phyloP scores from a whole-genome alignment of 2,797 vertebrate genomes.

The Tenualosa ilisha region DNA sequence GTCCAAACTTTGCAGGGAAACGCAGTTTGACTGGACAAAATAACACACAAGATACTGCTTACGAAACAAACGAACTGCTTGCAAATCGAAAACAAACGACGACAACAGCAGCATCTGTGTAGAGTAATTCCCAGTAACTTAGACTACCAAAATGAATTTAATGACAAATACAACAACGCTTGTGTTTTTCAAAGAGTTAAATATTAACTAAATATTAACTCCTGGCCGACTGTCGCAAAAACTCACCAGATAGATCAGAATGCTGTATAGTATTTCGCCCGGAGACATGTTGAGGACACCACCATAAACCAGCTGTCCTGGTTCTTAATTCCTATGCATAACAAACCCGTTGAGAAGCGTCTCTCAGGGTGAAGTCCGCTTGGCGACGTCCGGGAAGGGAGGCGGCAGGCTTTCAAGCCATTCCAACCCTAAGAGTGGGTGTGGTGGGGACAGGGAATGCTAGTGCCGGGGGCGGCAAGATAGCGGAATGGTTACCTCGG shows the following conservation, averaged over 20 bases:
- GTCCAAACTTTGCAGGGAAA: not conserved
- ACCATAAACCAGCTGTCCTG: not conserved
- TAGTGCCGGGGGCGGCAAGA: not conserved
- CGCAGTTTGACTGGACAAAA: not conserved
- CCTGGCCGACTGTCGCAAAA: not conserved
- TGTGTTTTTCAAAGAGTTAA: not conserved
- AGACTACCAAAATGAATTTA: not conserved
- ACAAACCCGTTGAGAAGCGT: constrained; percentile 1
- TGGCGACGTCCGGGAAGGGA: constrained; percentile 20
- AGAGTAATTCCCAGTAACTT: not conserved
- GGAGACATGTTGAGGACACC: constrained; percentile 37
- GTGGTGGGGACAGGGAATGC: constrained; percentile 25
- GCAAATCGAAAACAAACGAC: not conserved
- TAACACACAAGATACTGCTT: too few species aligned
- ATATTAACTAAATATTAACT: not conserved
- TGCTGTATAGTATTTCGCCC: constrained; percentile 8
- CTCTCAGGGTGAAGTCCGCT: constrained; percentile 35
- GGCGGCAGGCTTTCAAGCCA: constrained; percentile 22
- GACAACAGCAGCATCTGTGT: not conserved
- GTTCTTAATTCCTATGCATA: not conserved
- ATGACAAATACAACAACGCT: not conserved
- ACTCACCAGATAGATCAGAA: constrained; percentile 46
- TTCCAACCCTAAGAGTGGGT: constrained; percentile 29
- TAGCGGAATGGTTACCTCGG: not conserved
- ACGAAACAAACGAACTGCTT: too few species aligned